Percentiles rank a stretch among this genome's conserved stretches.
These are phyloP conservation scores for Lathamus discolor DNA, from an alignment of 2,113 vertebrate species.

Conservation along the genomic window DNA sequence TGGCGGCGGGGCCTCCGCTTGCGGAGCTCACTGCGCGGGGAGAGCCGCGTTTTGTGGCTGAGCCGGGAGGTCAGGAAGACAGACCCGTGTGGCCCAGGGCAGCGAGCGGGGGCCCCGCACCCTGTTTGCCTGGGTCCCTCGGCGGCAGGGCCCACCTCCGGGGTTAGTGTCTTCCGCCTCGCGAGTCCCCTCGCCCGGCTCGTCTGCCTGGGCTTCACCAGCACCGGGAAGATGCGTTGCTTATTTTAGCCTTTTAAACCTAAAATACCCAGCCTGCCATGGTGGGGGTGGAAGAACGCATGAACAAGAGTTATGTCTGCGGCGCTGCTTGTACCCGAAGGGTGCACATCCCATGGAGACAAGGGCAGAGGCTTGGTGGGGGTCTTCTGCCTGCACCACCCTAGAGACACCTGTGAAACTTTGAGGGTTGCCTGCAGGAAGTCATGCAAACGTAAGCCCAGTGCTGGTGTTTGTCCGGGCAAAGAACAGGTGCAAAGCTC, in stretches of 20 bases:
- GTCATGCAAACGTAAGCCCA: background rate
- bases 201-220: too few relatives aligned
- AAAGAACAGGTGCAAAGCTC: background rate
- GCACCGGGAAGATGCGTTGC: background rate
- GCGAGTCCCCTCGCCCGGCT: background rate
- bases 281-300: background rate
- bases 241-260: background rate
- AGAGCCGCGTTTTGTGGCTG: background rate
- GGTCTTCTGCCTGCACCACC: background rate
- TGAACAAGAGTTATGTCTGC: background rate
- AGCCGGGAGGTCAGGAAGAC: background rate
- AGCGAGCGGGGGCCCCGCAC: fast-evolving
- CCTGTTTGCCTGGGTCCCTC: too few relatives aligned
- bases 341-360: fast-evolving
- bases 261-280: fast-evolving
- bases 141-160: background rate
- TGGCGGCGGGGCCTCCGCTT: background rate
- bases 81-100: background rate
- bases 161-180: too few relatives aligned
- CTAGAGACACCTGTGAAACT: background rate
- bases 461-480: background rate
- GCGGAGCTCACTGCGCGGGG: background rate
- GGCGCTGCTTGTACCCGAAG: background rate
- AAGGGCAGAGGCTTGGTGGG: background rate
- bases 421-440: background rate